Conservation (phyloP, 1,140 invertebrate genomes). For the Limonius californicus region DNA sequence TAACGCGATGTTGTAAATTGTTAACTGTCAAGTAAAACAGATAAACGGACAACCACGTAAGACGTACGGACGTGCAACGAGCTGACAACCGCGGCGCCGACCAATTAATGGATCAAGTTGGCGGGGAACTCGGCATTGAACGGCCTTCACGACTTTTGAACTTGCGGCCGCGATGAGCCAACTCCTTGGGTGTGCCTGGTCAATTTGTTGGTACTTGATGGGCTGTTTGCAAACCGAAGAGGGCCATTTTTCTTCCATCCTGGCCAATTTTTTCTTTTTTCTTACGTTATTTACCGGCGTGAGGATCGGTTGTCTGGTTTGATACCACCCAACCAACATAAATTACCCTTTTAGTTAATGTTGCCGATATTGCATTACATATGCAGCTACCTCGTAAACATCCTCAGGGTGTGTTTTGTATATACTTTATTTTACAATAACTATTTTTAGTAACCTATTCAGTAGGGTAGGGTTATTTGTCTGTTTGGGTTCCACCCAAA, state of each 20-base stretch:
- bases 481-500: too few relatives aligned
- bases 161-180: constrained; percentile 7
- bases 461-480: too few relatives aligned
- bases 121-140: constrained; percentile 24
- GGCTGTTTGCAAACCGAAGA: background rate
- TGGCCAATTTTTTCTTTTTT: background rate
- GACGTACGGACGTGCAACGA: background rate
- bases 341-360: too few relatives aligned
- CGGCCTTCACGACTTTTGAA: constrained; percentile 24
- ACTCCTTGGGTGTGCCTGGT: constrained; percentile 17
- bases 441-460: too few relatives aligned
- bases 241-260: background rate
- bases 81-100: constrained; percentile 15
- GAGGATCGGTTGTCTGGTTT: too few relatives aligned
- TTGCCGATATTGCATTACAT: too few relatives aligned
- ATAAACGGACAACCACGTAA: background rate
- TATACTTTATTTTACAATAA: too few relatives aligned
- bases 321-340: too few relatives aligned
- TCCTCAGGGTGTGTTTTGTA: too few relatives aligned
- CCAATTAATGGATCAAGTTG: constrained; percentile 21
- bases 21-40: background rate
- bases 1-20: constrained; percentile 3
- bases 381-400: too few relatives aligned
- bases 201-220: constrained; percentile 18
- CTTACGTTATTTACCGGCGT: too few relatives aligned